Percentiles rank a stretch among this genome's conserved stretches.
Evolutionary conservation across 2,113 vertebrate species (phyloP).

Genomic region (Rousettus leschenaultii): DNA sequence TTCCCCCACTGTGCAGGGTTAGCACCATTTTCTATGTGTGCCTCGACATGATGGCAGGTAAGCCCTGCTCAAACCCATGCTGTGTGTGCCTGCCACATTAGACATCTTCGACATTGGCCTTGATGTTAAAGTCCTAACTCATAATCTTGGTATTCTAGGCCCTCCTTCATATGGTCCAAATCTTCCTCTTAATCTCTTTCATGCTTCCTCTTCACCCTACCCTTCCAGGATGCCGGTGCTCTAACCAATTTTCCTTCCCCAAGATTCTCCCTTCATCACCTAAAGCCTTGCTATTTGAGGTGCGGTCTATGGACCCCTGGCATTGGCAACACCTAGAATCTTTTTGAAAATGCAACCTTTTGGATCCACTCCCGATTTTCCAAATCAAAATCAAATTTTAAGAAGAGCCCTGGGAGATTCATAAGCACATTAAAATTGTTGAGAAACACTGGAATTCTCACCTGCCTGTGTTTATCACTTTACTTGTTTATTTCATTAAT

Average conservation of each 20-base stretch:
- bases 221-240: not conserved
- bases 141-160: not conserved
- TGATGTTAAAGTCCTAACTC: not conserved
- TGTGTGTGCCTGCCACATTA: not conserved
- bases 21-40: not conserved
- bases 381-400: not conserved
- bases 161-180: not conserved
- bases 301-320: not conserved
- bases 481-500: not conserved
- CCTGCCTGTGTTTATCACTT: not conserved
- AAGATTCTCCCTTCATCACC: not conserved
- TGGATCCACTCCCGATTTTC: not conserved
- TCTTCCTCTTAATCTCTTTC: not conserved
- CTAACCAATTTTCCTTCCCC: not conserved
- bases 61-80: not conserved
- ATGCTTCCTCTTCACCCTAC: not conserved
- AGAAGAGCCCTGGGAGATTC: not conserved
- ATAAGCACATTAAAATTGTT: not conserved
- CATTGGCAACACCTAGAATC: not conserved
- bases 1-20: not conserved
- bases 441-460: not conserved
- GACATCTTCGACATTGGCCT: not conserved
- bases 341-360: not conserved
- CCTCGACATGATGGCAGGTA: rapidly evolving
- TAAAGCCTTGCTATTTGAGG: not conserved